phyloP scores from a whole-genome alignment of 2,888 invertebrate species.

The Timandra comae region DNA sequence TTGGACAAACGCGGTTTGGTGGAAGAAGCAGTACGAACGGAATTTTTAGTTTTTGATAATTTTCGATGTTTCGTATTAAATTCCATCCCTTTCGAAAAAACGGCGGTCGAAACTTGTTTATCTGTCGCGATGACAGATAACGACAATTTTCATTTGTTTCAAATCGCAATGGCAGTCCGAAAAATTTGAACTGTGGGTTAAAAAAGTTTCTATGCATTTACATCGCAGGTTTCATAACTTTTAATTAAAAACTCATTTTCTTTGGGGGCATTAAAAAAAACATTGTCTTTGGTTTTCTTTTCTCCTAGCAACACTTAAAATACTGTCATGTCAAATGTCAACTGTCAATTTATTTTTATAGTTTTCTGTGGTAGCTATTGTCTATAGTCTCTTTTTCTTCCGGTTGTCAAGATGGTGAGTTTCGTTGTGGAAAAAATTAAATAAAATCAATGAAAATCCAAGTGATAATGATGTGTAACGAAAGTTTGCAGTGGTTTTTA shows the following conservation, averaged over 20 bases:
- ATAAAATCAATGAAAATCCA: slow-evolving; percentile 60
- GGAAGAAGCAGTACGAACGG: slow-evolving; percentile 63
- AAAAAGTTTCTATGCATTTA: neutral
- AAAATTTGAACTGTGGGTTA: slow-evolving; percentile 4
- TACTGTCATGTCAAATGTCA: slow-evolving; percentile 3
- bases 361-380: too few relatives aligned
- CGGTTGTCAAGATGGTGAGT: slow-evolving; percentile 83
- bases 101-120: slow-evolving; percentile 72
- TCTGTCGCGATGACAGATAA: slow-evolving; percentile 65
- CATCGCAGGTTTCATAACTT: neutral
- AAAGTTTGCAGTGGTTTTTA: slow-evolving; percentile 59
- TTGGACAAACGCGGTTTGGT: slow-evolving; percentile 62
- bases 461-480: slow-evolving; percentile 43
- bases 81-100: slow-evolving; percentile 76
- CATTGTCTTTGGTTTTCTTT: slow-evolving; percentile 9
- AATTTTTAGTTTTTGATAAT: slow-evolving; percentile 74
- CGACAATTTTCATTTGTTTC: slow-evolving; percentile 49
- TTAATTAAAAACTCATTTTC: too few relatives aligned
- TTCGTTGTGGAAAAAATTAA: slow-evolving; percentile 43
- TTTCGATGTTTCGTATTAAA: slow-evolving; percentile 75
- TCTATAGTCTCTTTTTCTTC: slow-evolving; percentile 77
- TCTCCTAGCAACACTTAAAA: slow-evolving; percentile 28
- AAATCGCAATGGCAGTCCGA: slow-evolving; percentile 5
- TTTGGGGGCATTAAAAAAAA: too few relatives aligned
- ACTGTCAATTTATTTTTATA: slow-evolving; percentile 42